Evolutionary conservation across 2,113 vertebrate species (phyloP).

Genomic region (Siniperca chuatsi): DNA sequence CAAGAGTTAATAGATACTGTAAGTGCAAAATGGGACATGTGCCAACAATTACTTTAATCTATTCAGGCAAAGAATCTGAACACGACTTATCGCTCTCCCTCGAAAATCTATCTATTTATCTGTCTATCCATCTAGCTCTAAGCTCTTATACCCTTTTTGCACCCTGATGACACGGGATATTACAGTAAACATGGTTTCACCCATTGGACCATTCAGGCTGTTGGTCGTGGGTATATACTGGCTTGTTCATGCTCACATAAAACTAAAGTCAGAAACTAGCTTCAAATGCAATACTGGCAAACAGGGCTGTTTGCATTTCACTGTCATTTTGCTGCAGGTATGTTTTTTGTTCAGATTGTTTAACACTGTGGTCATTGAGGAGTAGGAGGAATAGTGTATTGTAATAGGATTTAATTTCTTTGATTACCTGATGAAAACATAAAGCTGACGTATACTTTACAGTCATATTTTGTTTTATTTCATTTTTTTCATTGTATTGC

Average conservation of each 20-base stretch:
- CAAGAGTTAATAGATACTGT: constrained; percentile 35
- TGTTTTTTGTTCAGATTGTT: not conserved
- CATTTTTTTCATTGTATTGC: too few relatives aligned
- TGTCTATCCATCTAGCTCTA: not conserved
- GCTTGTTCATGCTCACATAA: not conserved
- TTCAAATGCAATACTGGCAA: not conserved
- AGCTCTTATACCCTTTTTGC: not conserved
- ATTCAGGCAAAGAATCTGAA: not conserved
- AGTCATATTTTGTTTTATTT: not conserved
- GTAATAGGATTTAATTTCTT: not conserved
- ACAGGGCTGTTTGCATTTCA: not conserved
- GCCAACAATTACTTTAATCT: constrained; percentile 18
- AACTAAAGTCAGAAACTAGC: not conserved
- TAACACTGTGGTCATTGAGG: not conserved
- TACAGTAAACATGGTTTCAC: not conserved
- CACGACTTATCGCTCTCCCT: not conserved
- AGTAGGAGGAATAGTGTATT: not conserved
- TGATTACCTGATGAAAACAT: not conserved
- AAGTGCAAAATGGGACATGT: constrained; percentile 5
- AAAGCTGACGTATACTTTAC: not conserved
- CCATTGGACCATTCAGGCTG: not conserved
- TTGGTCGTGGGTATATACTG: not conserved
- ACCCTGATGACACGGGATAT: not conserved
- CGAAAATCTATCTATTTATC: not conserved
- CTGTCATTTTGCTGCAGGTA: not conserved